Evolutionary conservation across 23 tunicate genomes (phyloP), one percentile per base, ranked within the genome.

Genomic region (Ascidia mentula): DNA sequence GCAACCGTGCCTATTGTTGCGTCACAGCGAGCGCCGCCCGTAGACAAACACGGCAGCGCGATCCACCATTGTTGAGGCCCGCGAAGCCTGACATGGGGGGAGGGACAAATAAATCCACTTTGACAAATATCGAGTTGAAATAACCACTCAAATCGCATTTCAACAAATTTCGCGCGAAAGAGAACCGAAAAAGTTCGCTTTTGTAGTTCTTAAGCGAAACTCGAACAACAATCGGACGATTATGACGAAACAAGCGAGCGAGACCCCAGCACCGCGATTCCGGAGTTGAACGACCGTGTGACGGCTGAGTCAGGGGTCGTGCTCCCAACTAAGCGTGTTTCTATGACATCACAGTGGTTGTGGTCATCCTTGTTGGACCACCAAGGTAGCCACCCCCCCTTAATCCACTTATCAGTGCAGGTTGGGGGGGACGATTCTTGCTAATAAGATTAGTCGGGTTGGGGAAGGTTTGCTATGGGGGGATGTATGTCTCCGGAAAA

Each of bases 11-110:
- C 75, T 31, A 71, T 77, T 77, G 81, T 77, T 22, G 31, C 40
- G 69, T 40, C 81, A 77, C 31, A 77, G 35, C 15, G 60, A 34
- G 69, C 81, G 81, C 81, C 81, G 81, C 81, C 81, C 81, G 69
- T 77, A 32, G 69, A 77, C 40, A 77, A 77, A 77, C 81, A 77
- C 69, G 53, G 45, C 65, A 53, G 65, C 65, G 65, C 65, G 65
- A 5, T 53, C 65, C 2, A 6, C 28, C 24, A 53, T 53, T 53
- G 65, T 53, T 53, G 28, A 3, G 12, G 65, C 22, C 24, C 24
- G 65, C 24, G 65, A 26, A 53, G 65, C 28, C 7, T 53, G 65
- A 53, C 65, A 53, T 28, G 65, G 65, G 24, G 65, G 65, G 65
- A 6, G 2, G 65, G 65, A 53, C 65, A 53, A 53, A 53, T 53